Base-by-base conservation (phyloP, 2,797 vertebrate genomes). In the Cuniculus paca region DNA sequence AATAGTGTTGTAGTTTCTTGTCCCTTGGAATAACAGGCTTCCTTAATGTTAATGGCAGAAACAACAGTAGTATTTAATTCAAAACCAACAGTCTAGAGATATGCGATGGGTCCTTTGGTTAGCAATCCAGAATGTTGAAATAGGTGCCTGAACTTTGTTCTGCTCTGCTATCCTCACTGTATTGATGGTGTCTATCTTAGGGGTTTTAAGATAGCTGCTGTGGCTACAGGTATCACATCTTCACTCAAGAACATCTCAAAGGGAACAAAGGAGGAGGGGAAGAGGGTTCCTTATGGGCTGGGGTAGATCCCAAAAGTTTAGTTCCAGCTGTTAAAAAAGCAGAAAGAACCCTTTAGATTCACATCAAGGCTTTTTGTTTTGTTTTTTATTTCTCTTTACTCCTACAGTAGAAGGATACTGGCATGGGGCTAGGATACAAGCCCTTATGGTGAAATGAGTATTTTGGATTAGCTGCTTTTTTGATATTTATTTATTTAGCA, bases 241-340 rank as follows among this genome's bases (percentile, higher is more conserved):
- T 89, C 65, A 86, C 42, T 39, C 65, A 93, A 74, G 83, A 89
- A 60, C n/a, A 56, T 63, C 68, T 9, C 26, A 42, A 94, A 96
- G 68, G 50, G 42, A 95, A 75, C 65, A 20, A 89, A 75, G 39
- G n/a, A 12, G 36, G 48, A 26, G 20, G 17, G 19, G 2, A 31
- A 79, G 24, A 84, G 9, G 11, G 10, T 9, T 83, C 19, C 72
- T 86, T 31, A 7, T 45, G 14, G 72, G 20, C 6, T 87, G 63
- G 17, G 19, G 31, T 92, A 13, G 50, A 72, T 19, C 24, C 54
- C 52, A 5, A 63, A 90, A 70, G 8, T 54, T 61, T 75, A 92
- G 52, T 65, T 52, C 34, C 78, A 52, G n/a, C 68, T 68, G 86
- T n/a, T 68, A 45, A 28, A 85, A 82, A 78, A 85, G 28, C 22